phyloP scores from a whole-genome alignment of 2,113 vertebrate genomes.

The Epinephelus lanceolatus region DNA sequence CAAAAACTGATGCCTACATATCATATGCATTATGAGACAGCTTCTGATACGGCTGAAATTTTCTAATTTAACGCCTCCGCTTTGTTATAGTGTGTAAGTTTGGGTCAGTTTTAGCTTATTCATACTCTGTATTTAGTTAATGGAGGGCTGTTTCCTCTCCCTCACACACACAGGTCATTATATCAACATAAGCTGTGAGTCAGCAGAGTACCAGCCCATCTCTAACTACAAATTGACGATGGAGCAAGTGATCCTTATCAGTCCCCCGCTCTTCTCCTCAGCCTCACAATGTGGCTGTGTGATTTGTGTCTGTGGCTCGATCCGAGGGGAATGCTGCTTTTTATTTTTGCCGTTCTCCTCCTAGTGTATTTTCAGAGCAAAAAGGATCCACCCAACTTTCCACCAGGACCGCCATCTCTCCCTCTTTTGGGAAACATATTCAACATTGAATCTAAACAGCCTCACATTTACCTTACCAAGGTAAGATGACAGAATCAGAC shows the following conservation, averaged over 20 bases:
- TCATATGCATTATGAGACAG: no score
- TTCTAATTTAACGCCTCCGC: neutral
- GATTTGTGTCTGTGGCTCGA: conserved; percentile 63
- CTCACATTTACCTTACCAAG: conserved; percentile 84
- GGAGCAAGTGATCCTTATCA: neutral
- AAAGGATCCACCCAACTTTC: conserved; percentile 82
- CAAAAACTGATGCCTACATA: no score
- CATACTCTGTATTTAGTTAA: neutral
- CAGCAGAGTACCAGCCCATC: conserved; percentile 52
- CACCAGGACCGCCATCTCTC: conserved; percentile 82
- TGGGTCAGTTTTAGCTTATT: neutral
- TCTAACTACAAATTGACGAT: conserved; percentile 31
- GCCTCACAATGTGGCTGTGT: conserved; percentile 67
- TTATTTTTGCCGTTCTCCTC: conserved; percentile 73
- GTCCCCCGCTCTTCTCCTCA: conserved; percentile 8
- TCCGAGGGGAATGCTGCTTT: conserved; percentile 74
- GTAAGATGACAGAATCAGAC: conserved; percentile 64
- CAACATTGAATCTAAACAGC: conserved; percentile 75
- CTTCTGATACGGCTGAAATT: neutral
- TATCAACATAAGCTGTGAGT: conserved; percentile 45
- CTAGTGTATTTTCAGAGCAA: conserved; percentile 69
- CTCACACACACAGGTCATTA: conserved; percentile 33
- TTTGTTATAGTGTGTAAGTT: neutral
- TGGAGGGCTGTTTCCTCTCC: conserved; percentile 3
- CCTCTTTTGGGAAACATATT: conserved; percentile 86